Base-by-base conservation (phyloP, 2,797 vertebrate species). In the Octomys mimax region DNA sequence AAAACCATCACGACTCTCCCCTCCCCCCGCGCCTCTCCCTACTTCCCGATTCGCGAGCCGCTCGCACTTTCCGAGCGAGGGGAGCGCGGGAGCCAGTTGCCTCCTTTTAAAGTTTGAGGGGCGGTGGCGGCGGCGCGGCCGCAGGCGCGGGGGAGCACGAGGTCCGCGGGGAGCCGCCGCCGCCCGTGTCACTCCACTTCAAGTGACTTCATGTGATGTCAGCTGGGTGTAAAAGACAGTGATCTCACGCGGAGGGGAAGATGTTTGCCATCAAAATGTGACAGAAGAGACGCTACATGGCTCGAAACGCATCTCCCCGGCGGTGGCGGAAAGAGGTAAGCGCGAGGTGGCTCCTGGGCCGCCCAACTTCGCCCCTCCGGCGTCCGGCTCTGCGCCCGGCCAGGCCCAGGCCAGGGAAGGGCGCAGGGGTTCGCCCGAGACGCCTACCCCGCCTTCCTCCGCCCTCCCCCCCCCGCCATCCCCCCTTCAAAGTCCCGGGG, bases 181-280 rank as follows among this genome's bases (percentile, higher is more conserved):
- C 98, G 96, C 99, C 98, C 98, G 96, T 99, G 99, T 99, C 99
- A 99, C 98, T 98, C 98, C 98, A 98, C 98, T 98, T 97, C 87
- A 98, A 99, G 99, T 98, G 98, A 99, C 98, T 99, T 98, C 98
- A 98, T 99, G 98, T 99, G 99, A 99, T 99, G 99, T 99, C 99
- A 99, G 99, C 98, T 98, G 98, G 99, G 99, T 99, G 98, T 98
- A 99, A 98, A 98, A 99, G 99, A 99, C 99, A 98, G 98, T 98
- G 99, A 99, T 99, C 98, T 98, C 98, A 98, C 98, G 98, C 99
- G 98, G 98, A 98, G 98, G 97, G 98, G 99, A 99, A 99, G 99
- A 99, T 98, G 99, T 98, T 98, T 98, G 98, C 98, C 97, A 98
- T 98, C 99, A 98, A 98, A 99, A 99, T 99, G 99, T 99, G 99